Evolutionary conservation across 2,888 invertebrate species (phyloP).

Genomic region (Sarcophaga caerulescens): DNA sequence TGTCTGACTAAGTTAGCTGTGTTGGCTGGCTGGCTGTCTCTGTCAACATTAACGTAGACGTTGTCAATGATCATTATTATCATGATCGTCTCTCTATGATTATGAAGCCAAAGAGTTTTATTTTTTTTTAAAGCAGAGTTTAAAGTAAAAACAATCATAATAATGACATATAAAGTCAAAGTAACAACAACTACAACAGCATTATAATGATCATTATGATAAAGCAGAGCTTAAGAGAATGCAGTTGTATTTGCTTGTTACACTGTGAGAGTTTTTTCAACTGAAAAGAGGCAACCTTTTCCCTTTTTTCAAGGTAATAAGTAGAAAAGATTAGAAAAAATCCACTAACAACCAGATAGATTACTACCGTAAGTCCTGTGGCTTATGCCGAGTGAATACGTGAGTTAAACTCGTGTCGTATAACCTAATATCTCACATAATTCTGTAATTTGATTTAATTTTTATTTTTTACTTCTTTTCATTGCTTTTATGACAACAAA

Average conservation of each 20-base stretch:
- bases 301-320: too few species aligned
- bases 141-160: not conserved
- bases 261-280: too few species aligned
- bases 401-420: too few species aligned
- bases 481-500: too few species aligned
- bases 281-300: too few species aligned
- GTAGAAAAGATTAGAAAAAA: too few species aligned
- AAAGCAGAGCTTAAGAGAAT: conserved; percentile 18
- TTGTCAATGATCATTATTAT: conserved; percentile 55
- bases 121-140: conserved; percentile 10
- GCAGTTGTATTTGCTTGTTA: not conserved
- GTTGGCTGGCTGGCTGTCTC: not conserved
- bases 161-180: conserved; percentile 18
- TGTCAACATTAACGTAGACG: conserved; percentile 49
- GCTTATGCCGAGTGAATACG: too few species aligned
- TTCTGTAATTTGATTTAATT: too few species aligned
- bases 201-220: conserved; percentile 21
- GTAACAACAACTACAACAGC: conserved; percentile 33
- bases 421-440: too few species aligned
- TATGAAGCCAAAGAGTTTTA: conserved; percentile 4
- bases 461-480: too few species aligned
- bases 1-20: not conserved
- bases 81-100: conserved; percentile 39
- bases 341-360: too few species aligned
- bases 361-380: too few species aligned